Evolutionary conservation across 2,888 invertebrate species (phyloP), one percentile per base, ranked within the genome.

Genomic region (Cyclophora punctaria): DNA sequence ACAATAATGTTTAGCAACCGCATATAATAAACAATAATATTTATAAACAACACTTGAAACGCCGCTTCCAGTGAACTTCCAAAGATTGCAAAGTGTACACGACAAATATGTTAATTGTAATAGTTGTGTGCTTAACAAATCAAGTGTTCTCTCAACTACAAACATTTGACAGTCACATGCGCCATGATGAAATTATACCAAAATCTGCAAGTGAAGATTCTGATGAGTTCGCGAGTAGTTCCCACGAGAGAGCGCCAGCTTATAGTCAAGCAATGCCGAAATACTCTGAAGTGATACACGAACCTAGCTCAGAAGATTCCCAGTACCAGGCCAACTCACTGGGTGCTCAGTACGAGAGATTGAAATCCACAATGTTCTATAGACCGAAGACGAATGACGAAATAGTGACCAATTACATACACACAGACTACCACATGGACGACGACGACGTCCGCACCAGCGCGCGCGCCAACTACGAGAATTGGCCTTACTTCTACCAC

Each of bases 11-110:
- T 61, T 59, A 56, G 52, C 53, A 58, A 59, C 59, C 53, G 62
- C 67, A 69, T 68, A 72, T 67, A 63, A 71, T 71, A 77, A 78
- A 78, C 78, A 77, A 69, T 73, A 67, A 79, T 83, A 85, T 20
- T 20, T 20, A 20, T 75, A 84, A 78, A 73, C 75, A 72, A 61
- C 60, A 68, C 71, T 70, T 63, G 66, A 56, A 65, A 68, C 67
- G 60, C 62, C 57, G 69, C 63, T 77, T 77, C 70, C 83, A 85
- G 82, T 83, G 63, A 55, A 63, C 55, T 51, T 62, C 20, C 20
- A 20, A 20, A 20, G 20, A 20, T 20, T 20, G 20, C 52, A 49
- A 58, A 46, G 64, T 55, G 66, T 60, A 68, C 75, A 75, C 74
- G 76, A 71, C 55, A 53, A 20, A 66, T 64, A 64, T 64, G 61